Evolutionary conservation across 1,140 invertebrate genomes (phyloP), one percentile per base, ranked within the genome.

Genomic region (Cecropterus lyciades): DNA sequence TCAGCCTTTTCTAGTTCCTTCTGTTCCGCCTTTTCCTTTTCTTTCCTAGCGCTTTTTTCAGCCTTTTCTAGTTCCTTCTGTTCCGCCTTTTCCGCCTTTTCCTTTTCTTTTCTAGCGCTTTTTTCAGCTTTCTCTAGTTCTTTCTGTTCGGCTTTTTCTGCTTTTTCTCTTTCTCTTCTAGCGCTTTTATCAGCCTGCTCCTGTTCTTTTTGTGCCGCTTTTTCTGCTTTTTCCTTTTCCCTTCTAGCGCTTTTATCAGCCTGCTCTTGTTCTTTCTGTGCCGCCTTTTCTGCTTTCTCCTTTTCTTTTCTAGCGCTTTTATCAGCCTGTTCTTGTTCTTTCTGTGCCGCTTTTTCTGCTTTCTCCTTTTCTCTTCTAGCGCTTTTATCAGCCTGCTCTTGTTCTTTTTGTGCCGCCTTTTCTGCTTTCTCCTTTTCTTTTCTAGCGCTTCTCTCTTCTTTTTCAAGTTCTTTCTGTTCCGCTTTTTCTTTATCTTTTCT

Each of bases 91-190:
- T 33, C 30, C n/a, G 16, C 45, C 30, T 42, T 59, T 59, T 46
- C 27, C 15, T 63, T 64, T 27, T 65, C 69, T 53, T 52, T 64
- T 11, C 37, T 11, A 11, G 37, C 7, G 14, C 37, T 10, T 27
- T 15, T 27, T 10, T 30, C 24, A 13, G 20, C 24, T 4, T 30
- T 52, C 8, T 53, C 55, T 11, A 20, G 17, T 55, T 24, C 65
- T 52, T 45, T 42, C n/a, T 33, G 30, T 33, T 33, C 30, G 1
- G 30, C 30, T 8, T 10, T 33, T 33, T 33, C 30, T 15, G 16
- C 52, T 43, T 49, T 59, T 65, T 46, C 27, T 17, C 63, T 64
- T 27, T 65, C 69, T 64, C 43, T 64, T 3, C 37, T 11, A 11
- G 37, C 37, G 10, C 37, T 10, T 27, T 7, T 27, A 2, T 30